These are phyloP conservation scores for Onychorhynchus coronatus DNA, from an alignment of 2,113 vertebrate species.

Conservation along the genomic window DNA sequence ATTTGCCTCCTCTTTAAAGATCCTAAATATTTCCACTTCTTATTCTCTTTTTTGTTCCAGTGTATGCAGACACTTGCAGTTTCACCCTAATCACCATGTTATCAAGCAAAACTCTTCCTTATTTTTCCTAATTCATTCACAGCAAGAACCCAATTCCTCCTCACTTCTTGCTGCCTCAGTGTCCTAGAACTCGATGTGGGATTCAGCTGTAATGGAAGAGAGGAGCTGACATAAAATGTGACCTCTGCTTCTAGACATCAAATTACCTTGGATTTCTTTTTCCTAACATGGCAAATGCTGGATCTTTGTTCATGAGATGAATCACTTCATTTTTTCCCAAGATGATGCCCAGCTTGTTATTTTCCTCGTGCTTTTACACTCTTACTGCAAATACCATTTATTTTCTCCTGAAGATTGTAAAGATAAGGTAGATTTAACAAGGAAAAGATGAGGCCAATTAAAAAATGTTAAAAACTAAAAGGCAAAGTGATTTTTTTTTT, in stretches of 20 bases:
- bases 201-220: background rate
- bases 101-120: background rate
- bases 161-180: background rate
- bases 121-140: background rate
- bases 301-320: background rate
- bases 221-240: background rate
- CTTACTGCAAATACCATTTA: background rate
- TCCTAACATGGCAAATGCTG: background rate
- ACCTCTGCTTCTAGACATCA: background rate
- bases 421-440: background rate
- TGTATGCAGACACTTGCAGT: background rate
- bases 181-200: background rate
- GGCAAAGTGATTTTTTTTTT: background rate
- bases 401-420: background rate
- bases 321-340: background rate
- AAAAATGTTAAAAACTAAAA: background rate
- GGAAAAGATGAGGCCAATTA: background rate
- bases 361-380: background rate
- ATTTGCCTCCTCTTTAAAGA: background rate
- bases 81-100: background rate
- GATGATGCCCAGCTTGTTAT: background rate
- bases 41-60: background rate
- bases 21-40: background rate
- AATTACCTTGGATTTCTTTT: background rate
- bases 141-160: background rate